phyloP scores from a whole-genome alignment of 2,888 invertebrate genomes.

The Octodonta nipae region DNA sequence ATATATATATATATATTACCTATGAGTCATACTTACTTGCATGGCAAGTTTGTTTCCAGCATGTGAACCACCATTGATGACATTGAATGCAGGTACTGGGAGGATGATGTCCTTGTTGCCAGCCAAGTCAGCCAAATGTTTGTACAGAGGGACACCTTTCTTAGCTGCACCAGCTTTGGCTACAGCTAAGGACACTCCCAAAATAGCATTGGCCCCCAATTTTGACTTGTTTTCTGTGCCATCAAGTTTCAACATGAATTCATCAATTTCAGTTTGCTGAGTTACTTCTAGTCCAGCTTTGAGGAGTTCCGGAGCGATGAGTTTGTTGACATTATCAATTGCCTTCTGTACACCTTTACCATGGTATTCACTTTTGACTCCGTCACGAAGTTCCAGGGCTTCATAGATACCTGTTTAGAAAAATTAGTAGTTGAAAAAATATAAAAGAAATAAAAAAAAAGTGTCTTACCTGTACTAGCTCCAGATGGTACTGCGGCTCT shows the following conservation, averaged over 20 bases:
- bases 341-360: conserved; percentile 94
- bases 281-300: conserved; percentile 74
- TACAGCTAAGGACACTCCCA: conserved; percentile 92
- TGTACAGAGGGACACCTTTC: conserved; percentile 75
- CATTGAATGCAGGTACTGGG: conserved; percentile 96
- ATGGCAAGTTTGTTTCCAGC: conserved; percentile 96
- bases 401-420: conserved; percentile 65
- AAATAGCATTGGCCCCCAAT: conserved; percentile 92
- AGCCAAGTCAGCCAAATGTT: conserved; percentile 90
- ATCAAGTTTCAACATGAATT: conserved; percentile 76
- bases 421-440: conserved; percentile 1
- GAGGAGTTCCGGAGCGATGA: conserved; percentile 63
- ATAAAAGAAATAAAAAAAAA: not conserved
- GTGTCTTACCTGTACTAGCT: conserved; percentile 66
- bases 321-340: conserved; percentile 77
- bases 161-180: conserved; percentile 96
- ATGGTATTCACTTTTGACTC: conserved; percentile 76
- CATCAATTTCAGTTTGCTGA: conserved; percentile 79
- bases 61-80: conserved; percentile 97
- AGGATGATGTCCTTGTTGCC: conserved; percentile 81
- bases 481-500: conserved; percentile 96
- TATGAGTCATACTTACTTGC: too few species aligned
- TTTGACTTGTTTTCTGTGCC: conserved; percentile 96
- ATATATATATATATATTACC: too few species aligned
- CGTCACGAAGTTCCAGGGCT: conserved; percentile 90